These are phyloP conservation scores for Calonectris borealis DNA, from an alignment of 2,113 vertebrate species.

Conservation along the genomic window DNA sequence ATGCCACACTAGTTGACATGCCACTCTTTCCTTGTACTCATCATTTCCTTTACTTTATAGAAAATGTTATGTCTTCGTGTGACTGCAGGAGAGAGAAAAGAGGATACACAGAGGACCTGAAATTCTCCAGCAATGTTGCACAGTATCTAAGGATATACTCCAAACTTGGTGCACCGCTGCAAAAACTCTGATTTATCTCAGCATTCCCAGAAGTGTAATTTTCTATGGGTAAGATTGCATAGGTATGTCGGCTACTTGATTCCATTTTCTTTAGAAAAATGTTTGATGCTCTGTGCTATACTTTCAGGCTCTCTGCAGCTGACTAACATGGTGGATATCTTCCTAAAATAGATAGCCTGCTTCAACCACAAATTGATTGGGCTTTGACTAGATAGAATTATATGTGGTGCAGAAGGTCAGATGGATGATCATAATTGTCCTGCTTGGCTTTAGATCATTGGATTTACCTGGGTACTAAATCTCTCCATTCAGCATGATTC, in stretches of 20 bases:
- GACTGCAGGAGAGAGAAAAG: neutral
- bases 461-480: neutral
- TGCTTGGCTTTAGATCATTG: neutral
- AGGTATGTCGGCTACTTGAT: neutral
- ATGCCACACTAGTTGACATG: neutral
- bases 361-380: neutral
- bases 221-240: neutral
- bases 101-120: neutral
- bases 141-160: neutral
- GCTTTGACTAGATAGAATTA: neutral
- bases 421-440: neutral
- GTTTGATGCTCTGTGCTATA: neutral
- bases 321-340: neutral
- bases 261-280: neutral
- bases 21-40: neutral
- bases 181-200: neutral
- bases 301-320: neutral
- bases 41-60: neutral
- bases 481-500: conserved; percentile 5
- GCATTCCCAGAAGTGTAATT: neutral
- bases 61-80: neutral
- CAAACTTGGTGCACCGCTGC: neutral
- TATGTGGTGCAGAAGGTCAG: neutral
- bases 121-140: neutral
- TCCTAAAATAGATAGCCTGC: neutral